Evolutionary conservation across 2,797 vertebrate genomes (phyloP), one percentile per base, ranked within the genome.

Genomic region (Oceanodroma leucorhoa): DNA sequence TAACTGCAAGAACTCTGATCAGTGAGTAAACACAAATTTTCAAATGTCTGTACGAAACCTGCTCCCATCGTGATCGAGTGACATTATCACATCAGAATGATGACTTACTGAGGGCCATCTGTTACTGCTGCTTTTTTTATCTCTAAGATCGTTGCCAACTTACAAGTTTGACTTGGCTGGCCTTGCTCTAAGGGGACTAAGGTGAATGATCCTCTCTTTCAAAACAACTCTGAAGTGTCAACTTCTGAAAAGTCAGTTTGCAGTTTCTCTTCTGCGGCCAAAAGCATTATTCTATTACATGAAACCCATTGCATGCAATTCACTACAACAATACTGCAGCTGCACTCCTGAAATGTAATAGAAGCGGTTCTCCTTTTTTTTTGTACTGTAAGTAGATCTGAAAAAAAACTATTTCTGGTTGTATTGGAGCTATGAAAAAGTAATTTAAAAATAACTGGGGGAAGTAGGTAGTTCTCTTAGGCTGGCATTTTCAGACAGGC

Each of bases 11-110:
- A 38, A 3, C 27, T 26, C 58, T 26, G 60, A 32, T 5, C 83
- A 54, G 97, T 97, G 89, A 97, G 97, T 97, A 85, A 18, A 1
- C 19, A 6, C 9, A 26, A 13, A 11, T 8, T 32, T 50, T 65
- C 36, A 8, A 1, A 46, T 22, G 51, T n/a, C 62, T 5, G 30
- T 34, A 7, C 65, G 66, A 4, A 14, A 7, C 26, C 46, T 12
- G 79, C 11, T 20, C 45, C 83, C 54, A 1, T 32, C 14, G 5
- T 1, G 23, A 8, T 4, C 11, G 5, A 18, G 82, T 3, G 93
- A 5, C 50, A 2, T 11, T 5, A 5, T 3, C 66, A 2, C 54
- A 3, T 3, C 71, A 7, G 57, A 13, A 7, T 0, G 10, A 32
- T 7, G n/a, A 12, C 43, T 32, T 12, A 9, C 57, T 45, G 17